Evolutionary conservation across 2,888 invertebrate genomes (phyloP).

Genomic region (Hybos culiciformis): DNA sequence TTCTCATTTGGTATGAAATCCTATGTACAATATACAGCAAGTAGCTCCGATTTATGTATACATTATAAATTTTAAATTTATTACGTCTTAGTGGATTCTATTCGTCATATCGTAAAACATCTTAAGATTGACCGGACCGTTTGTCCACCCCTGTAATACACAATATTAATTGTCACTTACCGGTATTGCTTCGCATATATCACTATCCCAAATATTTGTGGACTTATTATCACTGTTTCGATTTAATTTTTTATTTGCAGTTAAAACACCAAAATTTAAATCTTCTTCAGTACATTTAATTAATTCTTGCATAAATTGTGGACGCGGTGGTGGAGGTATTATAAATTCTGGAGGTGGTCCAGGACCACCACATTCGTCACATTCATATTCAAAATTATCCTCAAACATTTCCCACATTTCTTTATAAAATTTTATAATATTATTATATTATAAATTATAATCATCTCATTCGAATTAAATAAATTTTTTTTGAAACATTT

Average conservation of each 20-base stretch:
- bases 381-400: constrained; percentile 28
- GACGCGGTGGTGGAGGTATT: constrained; percentile 33
- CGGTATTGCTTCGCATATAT: constrained; percentile 36
- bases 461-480: no score
- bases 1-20: no score
- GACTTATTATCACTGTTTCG: constrained; percentile 10
- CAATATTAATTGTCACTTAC: constrained; percentile 24
- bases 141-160: no score
- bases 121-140: no score
- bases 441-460: no score
- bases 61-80: no score
- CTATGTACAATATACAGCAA: no score
- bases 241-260: constrained; percentile 21
- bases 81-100: no score
- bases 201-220: constrained; percentile 28
- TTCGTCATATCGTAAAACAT: no score
- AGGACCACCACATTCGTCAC: constrained; percentile 33
- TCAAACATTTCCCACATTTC: constrained; percentile 31
- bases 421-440: no score
- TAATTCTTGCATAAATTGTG: constrained; percentile 26
- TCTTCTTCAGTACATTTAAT: constrained; percentile 17
- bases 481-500: no score
- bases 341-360: constrained; percentile 35
- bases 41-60: no score
- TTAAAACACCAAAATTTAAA: constrained; percentile 17